Conservation (phyloP, 2,797 vertebrate species). For the Clarias platycephalus region DNA sequence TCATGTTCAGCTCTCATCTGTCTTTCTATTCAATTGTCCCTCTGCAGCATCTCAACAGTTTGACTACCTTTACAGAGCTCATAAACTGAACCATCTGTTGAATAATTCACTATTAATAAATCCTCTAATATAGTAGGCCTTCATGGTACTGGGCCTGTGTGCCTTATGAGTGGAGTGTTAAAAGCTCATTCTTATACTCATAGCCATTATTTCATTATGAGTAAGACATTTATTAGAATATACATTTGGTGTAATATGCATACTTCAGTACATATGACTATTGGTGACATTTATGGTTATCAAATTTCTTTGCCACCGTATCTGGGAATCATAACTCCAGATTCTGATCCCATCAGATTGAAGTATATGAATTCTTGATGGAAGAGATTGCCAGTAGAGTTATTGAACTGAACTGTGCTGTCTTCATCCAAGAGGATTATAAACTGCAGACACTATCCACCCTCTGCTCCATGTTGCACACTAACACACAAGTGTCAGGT, state of each 20-base stretch:
- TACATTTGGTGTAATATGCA: neutral
- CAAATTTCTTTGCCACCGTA: neutral
- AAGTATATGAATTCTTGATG: slow-evolving; percentile 32
- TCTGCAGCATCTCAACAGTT: slow-evolving; percentile 27
- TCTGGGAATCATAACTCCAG: neutral
- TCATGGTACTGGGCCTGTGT: slow-evolving; percentile 6
- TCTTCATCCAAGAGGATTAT: slow-evolving; percentile 13
- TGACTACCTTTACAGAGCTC: slow-evolving; percentile 22
- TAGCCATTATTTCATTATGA: neutral
- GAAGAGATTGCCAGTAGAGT: slow-evolving; percentile 18
- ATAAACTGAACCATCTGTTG: slow-evolving; percentile 1
- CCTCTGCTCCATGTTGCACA: neutral
- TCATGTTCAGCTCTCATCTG: slow-evolving; percentile 43
- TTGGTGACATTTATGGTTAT: neutral
- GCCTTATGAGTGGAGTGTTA: neutral
- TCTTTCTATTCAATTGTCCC: slow-evolving; percentile 34
- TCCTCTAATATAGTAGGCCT: neutral
- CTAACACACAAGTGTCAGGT: neutral
- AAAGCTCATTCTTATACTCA: slow-evolving; percentile 1
- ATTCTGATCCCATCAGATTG: slow-evolving; percentile 33
- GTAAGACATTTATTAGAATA: neutral
- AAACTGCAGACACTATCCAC: slow-evolving; percentile 21
- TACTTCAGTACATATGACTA: slow-evolving; percentile 3
- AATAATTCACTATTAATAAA: slow-evolving; percentile 34
- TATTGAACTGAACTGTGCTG: slow-evolving; percentile 13